phyloP scores from a whole-genome alignment of 2,888 invertebrate genomes.

The Cabera pusaria region DNA sequence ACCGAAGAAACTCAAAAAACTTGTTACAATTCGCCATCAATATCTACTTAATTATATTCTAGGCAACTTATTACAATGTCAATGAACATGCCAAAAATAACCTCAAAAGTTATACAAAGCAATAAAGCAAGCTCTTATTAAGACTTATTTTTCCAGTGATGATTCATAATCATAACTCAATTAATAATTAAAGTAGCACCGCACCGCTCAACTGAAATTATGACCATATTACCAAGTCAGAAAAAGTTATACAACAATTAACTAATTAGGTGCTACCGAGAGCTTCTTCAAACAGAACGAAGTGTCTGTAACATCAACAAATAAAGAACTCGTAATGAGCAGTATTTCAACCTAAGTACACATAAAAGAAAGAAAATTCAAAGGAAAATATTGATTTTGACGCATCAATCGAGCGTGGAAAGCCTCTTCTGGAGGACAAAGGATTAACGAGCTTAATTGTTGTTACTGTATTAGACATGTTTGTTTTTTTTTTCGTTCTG shows the following conservation, averaged over 20 bases:
- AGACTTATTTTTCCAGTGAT: too few species aligned
- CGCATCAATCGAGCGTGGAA: conserved; percentile 28
- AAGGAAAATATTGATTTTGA: conserved; percentile 30
- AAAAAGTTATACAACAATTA: neutral
- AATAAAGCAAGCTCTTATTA: too few species aligned
- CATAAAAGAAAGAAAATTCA: conserved; percentile 21
- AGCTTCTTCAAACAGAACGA: conserved; percentile 6
- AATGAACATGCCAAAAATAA: too few species aligned
- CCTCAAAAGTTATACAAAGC: too few species aligned
- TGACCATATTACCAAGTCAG: neutral
- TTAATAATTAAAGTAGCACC: too few species aligned
- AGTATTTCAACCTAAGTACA: conserved; percentile 13
- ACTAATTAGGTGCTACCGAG: conserved; percentile 2
- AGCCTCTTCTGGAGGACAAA: conserved; percentile 25
- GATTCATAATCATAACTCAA: too few species aligned
- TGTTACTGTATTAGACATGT: conserved; percentile 11
- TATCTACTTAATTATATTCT: too few species aligned
- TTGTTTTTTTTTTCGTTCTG: too few species aligned
- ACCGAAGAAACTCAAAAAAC: too few species aligned
- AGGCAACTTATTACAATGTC: too few species aligned
- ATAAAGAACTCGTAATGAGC: conserved; percentile 13
- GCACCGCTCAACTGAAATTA: neutral
- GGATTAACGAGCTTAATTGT: conserved; percentile 22
- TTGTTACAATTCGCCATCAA: too few species aligned
- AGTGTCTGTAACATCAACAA: conserved; percentile 10